A percentile compares a stretch with the other conserved stretches of the same genome.
Evolutionary conservation across 2,888 invertebrate genomes (phyloP).

Genomic region (Spilosoma lubricipeda): DNA sequence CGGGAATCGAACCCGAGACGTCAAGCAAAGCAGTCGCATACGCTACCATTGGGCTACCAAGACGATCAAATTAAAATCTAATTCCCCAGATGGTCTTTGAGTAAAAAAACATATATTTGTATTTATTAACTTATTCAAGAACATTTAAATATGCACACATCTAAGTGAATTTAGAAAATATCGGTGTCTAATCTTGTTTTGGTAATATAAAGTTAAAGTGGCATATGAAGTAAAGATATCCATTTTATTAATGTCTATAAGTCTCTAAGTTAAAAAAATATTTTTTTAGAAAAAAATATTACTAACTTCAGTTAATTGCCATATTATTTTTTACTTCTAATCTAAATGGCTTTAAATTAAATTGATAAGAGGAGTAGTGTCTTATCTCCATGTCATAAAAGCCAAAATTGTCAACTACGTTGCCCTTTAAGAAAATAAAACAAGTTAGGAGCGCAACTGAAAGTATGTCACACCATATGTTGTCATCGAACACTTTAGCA

Average conservation of each 20-base stretch:
- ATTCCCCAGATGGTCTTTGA: background rate
- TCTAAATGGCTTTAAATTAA: background rate
- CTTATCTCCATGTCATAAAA: background rate
- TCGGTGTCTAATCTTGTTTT: background rate
- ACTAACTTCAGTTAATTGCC: background rate
- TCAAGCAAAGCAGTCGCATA: too few relatives aligned
- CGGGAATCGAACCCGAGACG: too few relatives aligned
- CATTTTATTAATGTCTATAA: too few relatives aligned
- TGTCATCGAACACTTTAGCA: slow-evolving; percentile 62
- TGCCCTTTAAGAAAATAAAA: slow-evolving; percentile 61
- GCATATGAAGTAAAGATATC: background rate
- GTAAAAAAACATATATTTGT: background rate
- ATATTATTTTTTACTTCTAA: background rate
- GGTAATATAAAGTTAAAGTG: background rate
- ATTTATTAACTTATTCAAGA: background rate
- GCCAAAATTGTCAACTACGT: slow-evolving; percentile 63
- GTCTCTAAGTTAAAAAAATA: too few relatives aligned
- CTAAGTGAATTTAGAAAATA: background rate
- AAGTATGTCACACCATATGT: slow-evolving; percentile 81
- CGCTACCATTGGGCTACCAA: too few relatives aligned
- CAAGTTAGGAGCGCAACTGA: slow-evolving; percentile 71
- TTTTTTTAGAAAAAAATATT: background rate
- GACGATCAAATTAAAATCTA: background rate
- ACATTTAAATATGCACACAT: background rate
- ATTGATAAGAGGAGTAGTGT: background rate